Evolutionary conservation across 1,140 invertebrate species (phyloP).

Genomic region (Eupeodes corollae): DNA sequence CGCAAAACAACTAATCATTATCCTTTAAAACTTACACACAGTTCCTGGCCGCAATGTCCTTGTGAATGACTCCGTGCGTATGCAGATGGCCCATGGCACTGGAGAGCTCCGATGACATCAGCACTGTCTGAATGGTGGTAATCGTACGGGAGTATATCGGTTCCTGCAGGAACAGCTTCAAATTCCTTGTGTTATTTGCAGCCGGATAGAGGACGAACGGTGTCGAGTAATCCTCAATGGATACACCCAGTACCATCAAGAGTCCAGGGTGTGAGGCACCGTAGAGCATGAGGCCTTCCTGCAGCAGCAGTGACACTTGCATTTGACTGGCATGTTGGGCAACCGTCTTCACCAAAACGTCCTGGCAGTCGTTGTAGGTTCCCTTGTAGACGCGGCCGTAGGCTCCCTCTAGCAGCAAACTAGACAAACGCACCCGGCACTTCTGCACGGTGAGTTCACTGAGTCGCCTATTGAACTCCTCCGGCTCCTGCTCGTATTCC

Average conservation of each 20-base stretch:
- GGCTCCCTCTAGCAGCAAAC: conserved; percentile 73
- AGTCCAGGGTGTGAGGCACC: conserved; percentile 75
- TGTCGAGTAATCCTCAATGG: conserved; percentile 71
- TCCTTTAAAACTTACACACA: conserved; percentile 49
- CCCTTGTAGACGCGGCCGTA: conserved; percentile 86
- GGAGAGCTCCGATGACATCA: conserved; percentile 82
- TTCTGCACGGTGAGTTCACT: conserved; percentile 35
- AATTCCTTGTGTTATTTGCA: conserved; percentile 64
- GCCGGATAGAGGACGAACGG: conserved; percentile 84
- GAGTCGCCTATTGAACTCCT: conserved; percentile 36
- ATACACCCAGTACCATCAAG: conserved; percentile 76
- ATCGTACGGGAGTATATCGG: conserved; percentile 52
- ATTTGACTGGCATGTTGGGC: conserved; percentile 51
- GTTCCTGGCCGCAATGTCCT: conserved; percentile 84
- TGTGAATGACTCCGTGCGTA: conserved; percentile 80
- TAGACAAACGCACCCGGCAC: conserved; percentile 64
- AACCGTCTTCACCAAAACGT: conserved; percentile 80
- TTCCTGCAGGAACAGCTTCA: conserved; percentile 66
- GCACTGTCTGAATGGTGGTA: conserved; percentile 85
- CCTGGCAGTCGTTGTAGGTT: conserved; percentile 63
- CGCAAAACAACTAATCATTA: neutral
- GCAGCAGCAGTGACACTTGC: conserved; percentile 69
- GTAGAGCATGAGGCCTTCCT: conserved; percentile 81
- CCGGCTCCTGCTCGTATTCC: conserved; percentile 36
- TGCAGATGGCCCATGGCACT: conserved; percentile 83